Evolutionary conservation across 2,888 invertebrate species (phyloP).

Genomic region (Entomobrya proxima): DNA sequence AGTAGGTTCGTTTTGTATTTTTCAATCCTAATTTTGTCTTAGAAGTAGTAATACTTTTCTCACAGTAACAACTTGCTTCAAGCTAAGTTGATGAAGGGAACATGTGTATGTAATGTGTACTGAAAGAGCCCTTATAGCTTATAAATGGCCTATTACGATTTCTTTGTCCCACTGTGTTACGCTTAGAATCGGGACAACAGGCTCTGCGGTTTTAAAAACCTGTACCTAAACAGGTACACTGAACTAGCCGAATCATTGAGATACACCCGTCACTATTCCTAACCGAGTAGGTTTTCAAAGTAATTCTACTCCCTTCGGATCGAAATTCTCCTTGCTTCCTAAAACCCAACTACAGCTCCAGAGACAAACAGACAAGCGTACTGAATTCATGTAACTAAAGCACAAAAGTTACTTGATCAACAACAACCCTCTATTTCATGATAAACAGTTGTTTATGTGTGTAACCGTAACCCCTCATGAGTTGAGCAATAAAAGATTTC

Average conservation of each 20-base stretch:
- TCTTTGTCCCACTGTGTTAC: slow-evolving; percentile 69
- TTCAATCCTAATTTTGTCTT: slow-evolving; percentile 60
- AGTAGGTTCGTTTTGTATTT: slow-evolving; percentile 47
- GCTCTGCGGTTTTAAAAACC: slow-evolving; percentile 46
- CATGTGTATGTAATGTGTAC: slow-evolving; percentile 51
- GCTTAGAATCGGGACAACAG: slow-evolving; percentile 53
- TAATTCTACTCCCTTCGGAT: no score
- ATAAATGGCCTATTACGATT: slow-evolving; percentile 67
- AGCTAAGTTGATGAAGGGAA: slow-evolving; percentile 59
- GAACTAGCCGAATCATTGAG: neutral
- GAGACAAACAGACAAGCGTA: no score
- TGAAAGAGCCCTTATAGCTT: slow-evolving; percentile 64
- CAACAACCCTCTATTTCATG: neutral
- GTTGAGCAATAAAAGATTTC: slow-evolving; percentile 59
- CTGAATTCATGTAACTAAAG: neutral
- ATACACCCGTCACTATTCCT: neutral
- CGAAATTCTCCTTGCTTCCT: no score
- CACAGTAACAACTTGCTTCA: slow-evolving; percentile 16
- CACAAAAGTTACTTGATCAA: neutral
- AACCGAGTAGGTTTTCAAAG: no score
- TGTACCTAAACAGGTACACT: neutral
- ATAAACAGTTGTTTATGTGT: slow-evolving; percentile 52
- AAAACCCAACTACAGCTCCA: no score
- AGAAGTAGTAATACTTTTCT: slow-evolving; percentile 36
- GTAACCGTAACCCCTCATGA: slow-evolving; percentile 68